These are phyloP conservation scores for Pseudococcus viburni DNA, from an alignment of 2,888 invertebrate species.

Conservation along the genomic window DNA sequence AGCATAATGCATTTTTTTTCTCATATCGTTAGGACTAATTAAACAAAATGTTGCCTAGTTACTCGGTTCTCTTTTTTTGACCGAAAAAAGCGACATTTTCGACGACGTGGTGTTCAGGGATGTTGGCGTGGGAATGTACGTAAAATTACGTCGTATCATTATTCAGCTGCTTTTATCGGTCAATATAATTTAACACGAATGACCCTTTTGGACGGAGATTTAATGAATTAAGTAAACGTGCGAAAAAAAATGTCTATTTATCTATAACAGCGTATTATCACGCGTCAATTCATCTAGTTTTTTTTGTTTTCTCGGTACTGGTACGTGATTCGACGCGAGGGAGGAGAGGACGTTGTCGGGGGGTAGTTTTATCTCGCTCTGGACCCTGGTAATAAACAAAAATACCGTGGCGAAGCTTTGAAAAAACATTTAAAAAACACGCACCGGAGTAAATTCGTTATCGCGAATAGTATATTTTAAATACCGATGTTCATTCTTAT, in stretches of 20 bases:
- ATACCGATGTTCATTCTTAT: conserved; percentile 41
- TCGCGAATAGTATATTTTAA: not conserved
- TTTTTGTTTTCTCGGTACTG: not conserved
- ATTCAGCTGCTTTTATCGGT: conserved; percentile 14
- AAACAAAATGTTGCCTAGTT: not conserved
- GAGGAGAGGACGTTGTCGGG: not conserved
- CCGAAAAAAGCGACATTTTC: not conserved
- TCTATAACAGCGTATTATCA: conserved; percentile 36
- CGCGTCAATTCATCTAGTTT: conserved; percentile 41
- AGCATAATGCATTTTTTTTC: not conserved
- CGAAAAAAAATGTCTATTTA: conserved; percentile 37
- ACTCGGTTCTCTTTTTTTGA: not conserved
- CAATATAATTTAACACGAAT: conserved; percentile 21
- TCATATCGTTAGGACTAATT: conserved; percentile 21
- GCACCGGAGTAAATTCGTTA: not conserved
- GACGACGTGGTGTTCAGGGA: not conserved
- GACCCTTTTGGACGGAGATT: conserved; percentile 16
- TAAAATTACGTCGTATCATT: conserved; percentile 18
- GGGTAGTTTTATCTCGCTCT: conserved; percentile 18
- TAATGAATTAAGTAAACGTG: conserved; percentile 52
- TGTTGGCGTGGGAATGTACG: not conserved
- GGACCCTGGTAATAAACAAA: conserved; percentile 17
- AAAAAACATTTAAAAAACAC: conserved; percentile 30
- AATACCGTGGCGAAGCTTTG: not conserved
- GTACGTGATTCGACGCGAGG: not conserved